phyloP scores from a whole-genome alignment of 2,113 vertebrate genomes.

The Acrocephalus arundinaceus region DNA sequence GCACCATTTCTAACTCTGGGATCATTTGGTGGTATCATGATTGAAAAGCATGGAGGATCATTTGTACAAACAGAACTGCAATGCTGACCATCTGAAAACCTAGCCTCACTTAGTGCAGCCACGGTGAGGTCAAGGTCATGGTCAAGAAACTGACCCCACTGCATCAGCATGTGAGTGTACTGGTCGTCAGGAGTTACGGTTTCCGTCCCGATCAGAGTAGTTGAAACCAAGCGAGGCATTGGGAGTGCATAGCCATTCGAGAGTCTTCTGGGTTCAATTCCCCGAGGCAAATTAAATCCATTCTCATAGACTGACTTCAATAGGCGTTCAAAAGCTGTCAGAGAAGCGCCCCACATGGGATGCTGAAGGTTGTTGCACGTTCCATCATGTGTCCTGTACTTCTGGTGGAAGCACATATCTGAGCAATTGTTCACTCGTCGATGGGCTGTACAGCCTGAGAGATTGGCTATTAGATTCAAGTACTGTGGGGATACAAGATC shows the following conservation, averaged over 20 bases:
- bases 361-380: conserved; percentile 98
- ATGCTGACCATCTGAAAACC: conserved; percentile 94
- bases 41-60: conserved; percentile 93
- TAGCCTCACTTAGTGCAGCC: conserved; percentile 90
- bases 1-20: conserved; percentile 81
- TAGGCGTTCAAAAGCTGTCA: conserved; percentile 94
- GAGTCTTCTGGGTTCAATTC: conserved; percentile 73
- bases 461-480: conserved; percentile 92
- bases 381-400: conserved; percentile 93
- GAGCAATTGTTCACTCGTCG: conserved; percentile 95
- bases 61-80: conserved; percentile 90
- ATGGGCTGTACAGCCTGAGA: conserved; percentile 95
- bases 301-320: conserved; percentile 96
- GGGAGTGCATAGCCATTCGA: conserved; percentile 86
- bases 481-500: conserved; percentile 96
- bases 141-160: conserved; percentile 98
- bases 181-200: conserved; percentile 87
- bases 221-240: conserved; percentile 91
- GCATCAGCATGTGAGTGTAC: conserved; percentile 98
- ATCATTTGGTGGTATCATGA: conserved; percentile 91
- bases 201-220: conserved; percentile 90
- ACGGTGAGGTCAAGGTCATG: conserved; percentile 95
- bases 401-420: conserved; percentile 97
- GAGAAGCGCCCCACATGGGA: conserved; percentile 96
- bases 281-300: conserved; percentile 93